Conservation (phyloP, 2,888 invertebrate species). For the Tiliacea aurago region DNA sequence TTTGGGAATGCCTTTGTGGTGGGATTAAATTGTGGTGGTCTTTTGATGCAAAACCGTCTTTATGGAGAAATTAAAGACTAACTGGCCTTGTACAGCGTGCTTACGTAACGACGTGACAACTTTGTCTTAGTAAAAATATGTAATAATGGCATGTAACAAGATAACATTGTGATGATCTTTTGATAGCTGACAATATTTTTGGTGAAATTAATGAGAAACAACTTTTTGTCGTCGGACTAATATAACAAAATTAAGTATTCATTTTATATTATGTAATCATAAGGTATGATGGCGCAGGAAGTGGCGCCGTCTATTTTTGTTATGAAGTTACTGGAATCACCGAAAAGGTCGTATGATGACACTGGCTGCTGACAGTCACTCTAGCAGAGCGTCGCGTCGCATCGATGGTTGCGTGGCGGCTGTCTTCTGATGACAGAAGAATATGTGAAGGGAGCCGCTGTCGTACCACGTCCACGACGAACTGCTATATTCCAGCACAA, state of each 20-base stretch:
- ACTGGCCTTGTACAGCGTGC: constrained; percentile 70
- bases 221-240: not conserved
- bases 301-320: no score
- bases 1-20: not conserved
- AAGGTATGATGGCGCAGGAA: no score
- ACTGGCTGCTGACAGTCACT: no score
- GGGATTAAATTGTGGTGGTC: not conserved
- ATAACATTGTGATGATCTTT: not conserved
- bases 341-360: no score
- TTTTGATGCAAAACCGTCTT: not conserved
- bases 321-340: no score
- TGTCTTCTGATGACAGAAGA: no score
- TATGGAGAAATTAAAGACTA: no score
- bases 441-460: no score
- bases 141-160: not conserved
- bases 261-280: not conserved
- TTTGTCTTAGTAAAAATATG: not conserved
- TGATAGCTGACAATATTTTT: not conserved
- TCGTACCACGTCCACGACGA: no score
- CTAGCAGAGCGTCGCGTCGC: no score
- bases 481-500: no score
- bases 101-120: constrained; percentile 28
- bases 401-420: no score
- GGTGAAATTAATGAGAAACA: not conserved
- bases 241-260: not conserved